Conservation (phyloP, 1,140 invertebrate genomes). For the Drosophila ohnishii region DNA sequence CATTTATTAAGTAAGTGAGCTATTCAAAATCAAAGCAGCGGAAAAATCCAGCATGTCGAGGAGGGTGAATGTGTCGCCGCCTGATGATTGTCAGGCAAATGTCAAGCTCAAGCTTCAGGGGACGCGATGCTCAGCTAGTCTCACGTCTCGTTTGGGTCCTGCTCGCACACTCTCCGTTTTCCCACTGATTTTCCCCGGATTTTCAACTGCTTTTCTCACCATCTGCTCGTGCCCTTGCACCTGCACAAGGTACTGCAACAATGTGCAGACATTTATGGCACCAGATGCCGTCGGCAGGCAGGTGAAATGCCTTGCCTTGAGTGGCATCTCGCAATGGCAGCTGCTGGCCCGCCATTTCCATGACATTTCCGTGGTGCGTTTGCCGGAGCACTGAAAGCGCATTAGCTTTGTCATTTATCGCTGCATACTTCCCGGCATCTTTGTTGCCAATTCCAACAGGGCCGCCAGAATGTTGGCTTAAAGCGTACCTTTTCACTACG, state of each 20-base stretch:
- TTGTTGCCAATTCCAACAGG: constrained; percentile 30
- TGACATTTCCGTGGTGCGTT: constrained; percentile 66
- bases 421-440: constrained; percentile 56
- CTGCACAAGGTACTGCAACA: constrained; percentile 58
- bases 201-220: constrained; percentile 3
- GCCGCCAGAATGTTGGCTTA: constrained; percentile 7
- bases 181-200: neutral
- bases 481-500: neutral
- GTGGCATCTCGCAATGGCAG: constrained; percentile 46
- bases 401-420: constrained; percentile 67
- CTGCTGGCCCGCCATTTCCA: constrained; percentile 30
- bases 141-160: constrained; percentile 22
- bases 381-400: constrained; percentile 44
- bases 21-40: constrained; percentile 76
- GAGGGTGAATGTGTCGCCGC: constrained; percentile 25
- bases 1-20: constrained; percentile 77
- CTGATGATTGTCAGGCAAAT: constrained; percentile 64
- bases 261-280: constrained; percentile 76
- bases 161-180: no score
- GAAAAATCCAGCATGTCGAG: constrained; percentile 48
- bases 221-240: neutral
- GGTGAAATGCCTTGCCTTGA: constrained; percentile 57
- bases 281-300: constrained; percentile 61
- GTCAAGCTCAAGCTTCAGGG: constrained; percentile 56
- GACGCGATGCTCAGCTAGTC: constrained; percentile 25